Percentiles rank a stretch among this genome's conserved stretches.
Evolutionary conservation across 2,113 vertebrate genomes (phyloP).

Genomic region (Brachyhypopomus occidentalis): DNA sequence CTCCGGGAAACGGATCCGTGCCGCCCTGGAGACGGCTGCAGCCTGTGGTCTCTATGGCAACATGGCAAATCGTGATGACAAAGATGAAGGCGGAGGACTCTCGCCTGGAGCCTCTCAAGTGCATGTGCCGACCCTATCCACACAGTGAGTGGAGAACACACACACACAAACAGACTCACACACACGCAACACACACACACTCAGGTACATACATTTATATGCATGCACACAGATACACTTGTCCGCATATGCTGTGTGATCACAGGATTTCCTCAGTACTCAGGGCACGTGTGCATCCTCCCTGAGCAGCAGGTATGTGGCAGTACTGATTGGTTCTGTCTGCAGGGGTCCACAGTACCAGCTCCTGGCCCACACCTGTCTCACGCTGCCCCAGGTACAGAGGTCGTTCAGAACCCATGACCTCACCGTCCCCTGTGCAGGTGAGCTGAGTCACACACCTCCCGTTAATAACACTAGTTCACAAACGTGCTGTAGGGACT

Average conservation of each 20-base stretch:
- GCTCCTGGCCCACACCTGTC: constrained; percentile 80
- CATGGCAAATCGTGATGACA: neutral
- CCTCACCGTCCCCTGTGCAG: constrained; percentile 71
- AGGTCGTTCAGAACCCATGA: constrained; percentile 87
- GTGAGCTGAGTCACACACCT: constrained; percentile 68
- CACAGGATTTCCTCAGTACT: no score
- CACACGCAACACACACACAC: no score
- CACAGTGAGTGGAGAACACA: neutral
- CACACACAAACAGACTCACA: no score
- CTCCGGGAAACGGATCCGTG: constrained; percentile 76
- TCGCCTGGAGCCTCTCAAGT: constrained; percentile 49
- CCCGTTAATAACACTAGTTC: no score
- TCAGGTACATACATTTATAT: no score
- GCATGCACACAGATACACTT: no score
- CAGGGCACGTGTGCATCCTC: no score
- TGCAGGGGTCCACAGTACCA: constrained; percentile 82
- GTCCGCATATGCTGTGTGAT: no score
- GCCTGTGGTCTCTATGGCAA: constrained; percentile 50
- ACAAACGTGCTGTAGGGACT: no score
- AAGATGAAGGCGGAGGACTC: constrained; percentile 28
- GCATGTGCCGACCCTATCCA: neutral
- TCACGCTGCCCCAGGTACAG: constrained; percentile 76
- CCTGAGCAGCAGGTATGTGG: neutral
- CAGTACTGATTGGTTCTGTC: constrained; percentile 18
- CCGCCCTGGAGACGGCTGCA: constrained; percentile 74